phyloP scores from a whole-genome alignment of 2,888 invertebrate species.

The Pachycephus smyrnensis region DNA sequence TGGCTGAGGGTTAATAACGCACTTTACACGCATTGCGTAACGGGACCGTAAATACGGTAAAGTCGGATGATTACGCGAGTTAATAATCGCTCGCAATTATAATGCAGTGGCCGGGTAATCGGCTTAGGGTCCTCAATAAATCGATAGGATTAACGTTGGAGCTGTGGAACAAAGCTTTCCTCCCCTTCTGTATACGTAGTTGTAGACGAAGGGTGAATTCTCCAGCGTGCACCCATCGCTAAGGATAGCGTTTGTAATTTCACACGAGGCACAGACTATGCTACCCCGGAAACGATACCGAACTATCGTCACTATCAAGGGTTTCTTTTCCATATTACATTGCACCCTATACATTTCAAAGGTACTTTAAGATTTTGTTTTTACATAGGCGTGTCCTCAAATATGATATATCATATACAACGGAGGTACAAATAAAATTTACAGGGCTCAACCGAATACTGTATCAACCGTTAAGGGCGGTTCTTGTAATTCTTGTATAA shows the following conservation, averaged over 20 bases:
- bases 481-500: slow-evolving; percentile 50
- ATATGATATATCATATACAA: background rate
- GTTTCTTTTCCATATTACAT: background rate
- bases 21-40: background rate
- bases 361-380: background rate
- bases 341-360: background rate
- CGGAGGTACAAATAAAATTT: background rate
- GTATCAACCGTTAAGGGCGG: background rate
- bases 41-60: slow-evolving; percentile 14
- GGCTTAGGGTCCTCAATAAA: slow-evolving; percentile 50
- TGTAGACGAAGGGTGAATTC: background rate
- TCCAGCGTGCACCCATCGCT: background rate
- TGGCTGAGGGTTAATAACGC: background rate
- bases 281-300: background rate
- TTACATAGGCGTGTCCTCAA: background rate
- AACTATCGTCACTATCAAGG: background rate
- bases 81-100: slow-evolving; percentile 52
- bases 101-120: slow-evolving; percentile 48
- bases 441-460: background rate
- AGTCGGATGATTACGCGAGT: slow-evolving; percentile 30
- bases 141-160: slow-evolving; percentile 49
- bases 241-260: background rate
- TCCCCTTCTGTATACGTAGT: background rate
- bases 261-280: background rate
- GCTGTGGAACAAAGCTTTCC: slow-evolving; percentile 5